These are phyloP conservation scores for Gavialis gangeticus DNA, from an alignment of 2,113 vertebrate species.

Conservation along the genomic window DNA sequence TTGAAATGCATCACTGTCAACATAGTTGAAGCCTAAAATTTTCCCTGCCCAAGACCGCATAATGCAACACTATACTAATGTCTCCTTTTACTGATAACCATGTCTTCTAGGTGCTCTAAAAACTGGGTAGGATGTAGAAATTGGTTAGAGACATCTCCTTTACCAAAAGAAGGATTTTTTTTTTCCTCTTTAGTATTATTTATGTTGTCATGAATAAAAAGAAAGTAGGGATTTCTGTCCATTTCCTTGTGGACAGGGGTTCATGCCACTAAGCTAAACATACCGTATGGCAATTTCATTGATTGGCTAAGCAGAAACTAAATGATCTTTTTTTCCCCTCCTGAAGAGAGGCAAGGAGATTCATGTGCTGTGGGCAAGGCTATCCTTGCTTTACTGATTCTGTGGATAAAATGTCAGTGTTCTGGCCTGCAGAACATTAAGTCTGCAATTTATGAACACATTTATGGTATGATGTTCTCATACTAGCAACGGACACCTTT, in stretches of 20 bases:
- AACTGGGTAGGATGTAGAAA: not conserved
- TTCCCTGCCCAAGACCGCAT: not conserved
- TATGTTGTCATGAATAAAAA: not conserved
- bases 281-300: not conserved
- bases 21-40: not conserved
- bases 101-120: not conserved
- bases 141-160: not conserved
- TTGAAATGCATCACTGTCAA: not conserved
- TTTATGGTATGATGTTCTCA: not conserved
- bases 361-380: not conserved
- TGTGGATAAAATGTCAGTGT: not conserved
- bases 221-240: not conserved
- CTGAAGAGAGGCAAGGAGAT: not conserved
- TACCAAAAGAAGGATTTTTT: not conserved
- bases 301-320: not conserved
- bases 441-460: not conserved
- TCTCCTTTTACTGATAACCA: not conserved
- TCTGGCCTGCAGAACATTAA: not conserved
- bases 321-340: not conserved
- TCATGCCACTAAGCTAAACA: not conserved
- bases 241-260: not conserved
- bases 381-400: not conserved
- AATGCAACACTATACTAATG: not conserved
- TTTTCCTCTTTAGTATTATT: no score
- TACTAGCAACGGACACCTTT: accelerated